phyloP scores from a whole-genome alignment of 2,113 vertebrate genomes.

The Eretmochelys imbricata region DNA sequence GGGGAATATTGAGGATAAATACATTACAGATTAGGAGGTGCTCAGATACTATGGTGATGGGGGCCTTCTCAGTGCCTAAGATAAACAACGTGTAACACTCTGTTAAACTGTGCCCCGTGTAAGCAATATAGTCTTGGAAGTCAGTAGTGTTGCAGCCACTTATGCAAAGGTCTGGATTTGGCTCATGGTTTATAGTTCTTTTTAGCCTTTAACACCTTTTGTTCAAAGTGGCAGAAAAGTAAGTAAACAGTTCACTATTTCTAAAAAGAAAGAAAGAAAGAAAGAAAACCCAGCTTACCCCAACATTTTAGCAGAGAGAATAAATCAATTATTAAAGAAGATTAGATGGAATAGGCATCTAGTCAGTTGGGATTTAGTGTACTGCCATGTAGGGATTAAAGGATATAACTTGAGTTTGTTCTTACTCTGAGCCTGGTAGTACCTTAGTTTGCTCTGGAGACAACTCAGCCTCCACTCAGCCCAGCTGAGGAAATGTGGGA shows the following conservation, averaged over 20 bases:
- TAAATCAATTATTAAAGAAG: conserved; percentile 27
- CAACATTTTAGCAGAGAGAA: neutral
- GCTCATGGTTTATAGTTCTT: neutral
- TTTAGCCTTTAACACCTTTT: neutral
- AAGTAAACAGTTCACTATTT: conserved; percentile 1
- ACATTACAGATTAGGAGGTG: neutral
- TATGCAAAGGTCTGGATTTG: neutral
- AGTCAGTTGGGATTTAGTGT: neutral
- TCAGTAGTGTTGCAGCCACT: neutral
- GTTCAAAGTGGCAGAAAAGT: conserved; percentile 11
- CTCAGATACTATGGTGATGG: neutral
- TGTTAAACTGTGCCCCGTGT: neutral
- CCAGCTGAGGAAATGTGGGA: neutral
- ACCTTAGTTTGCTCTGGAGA: neutral
- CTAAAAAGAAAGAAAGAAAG: conserved; percentile 9
- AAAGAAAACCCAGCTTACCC: too few species aligned
- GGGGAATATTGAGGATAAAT: neutral
- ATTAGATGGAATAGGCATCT: neutral
- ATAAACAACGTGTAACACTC: neutral
- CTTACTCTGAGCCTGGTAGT: neutral
- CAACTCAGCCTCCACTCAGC: neutral
- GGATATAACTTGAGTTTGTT: neutral
- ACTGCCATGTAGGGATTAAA: neutral
- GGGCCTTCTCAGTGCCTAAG: neutral
- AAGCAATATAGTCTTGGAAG: neutral